phyloP scores from a whole-genome alignment of 2,888 invertebrate genomes.

The Crepidodera aurea region DNA sequence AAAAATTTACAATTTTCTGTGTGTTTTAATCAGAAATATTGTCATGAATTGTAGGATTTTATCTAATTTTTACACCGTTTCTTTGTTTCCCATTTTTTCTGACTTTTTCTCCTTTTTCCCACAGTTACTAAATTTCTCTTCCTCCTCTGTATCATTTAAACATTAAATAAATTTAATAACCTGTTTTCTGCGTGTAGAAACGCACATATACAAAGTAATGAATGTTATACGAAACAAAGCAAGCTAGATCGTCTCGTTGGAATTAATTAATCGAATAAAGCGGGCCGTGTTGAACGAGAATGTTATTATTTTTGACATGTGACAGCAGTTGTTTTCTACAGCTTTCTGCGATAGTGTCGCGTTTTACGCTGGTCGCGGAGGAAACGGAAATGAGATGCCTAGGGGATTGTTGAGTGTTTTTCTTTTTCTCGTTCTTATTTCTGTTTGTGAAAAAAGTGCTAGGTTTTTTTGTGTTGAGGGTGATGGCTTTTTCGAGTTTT shows the following conservation, averaged over 20 bases:
- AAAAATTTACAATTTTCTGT: too few relatives aligned
- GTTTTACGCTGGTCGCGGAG: not conserved
- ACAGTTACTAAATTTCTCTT: too few relatives aligned
- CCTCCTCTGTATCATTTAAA: too few relatives aligned
- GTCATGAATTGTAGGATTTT: too few relatives aligned
- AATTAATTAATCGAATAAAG: constrained; percentile 43
- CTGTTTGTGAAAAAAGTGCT: not conserved
- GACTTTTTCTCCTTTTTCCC: too few relatives aligned
- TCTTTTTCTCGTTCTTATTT: not conserved
- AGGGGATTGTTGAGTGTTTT: not conserved
- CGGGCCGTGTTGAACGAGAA: constrained; percentile 35
- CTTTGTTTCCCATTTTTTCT: too few relatives aligned
- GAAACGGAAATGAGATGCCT: constrained; percentile 3
- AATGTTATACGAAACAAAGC: constrained; percentile 11
- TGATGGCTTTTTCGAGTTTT: constrained; percentile 38
- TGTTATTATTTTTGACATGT: constrained; percentile 41
- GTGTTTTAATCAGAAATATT: too few relatives aligned
- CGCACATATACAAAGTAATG: constrained; percentile 1
- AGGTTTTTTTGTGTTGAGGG: not conserved
- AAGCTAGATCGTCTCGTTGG: constrained; percentile 35
- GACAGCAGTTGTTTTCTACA: constrained; percentile 40
- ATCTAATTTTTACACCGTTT: too few relatives aligned
- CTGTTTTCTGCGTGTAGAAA: constrained; percentile 4
- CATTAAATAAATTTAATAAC: too few relatives aligned
- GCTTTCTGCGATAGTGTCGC: constrained; percentile 26